Evolutionary conservation across 2,888 invertebrate genomes (phyloP).

Genomic region (Xylocampa areola): DNA sequence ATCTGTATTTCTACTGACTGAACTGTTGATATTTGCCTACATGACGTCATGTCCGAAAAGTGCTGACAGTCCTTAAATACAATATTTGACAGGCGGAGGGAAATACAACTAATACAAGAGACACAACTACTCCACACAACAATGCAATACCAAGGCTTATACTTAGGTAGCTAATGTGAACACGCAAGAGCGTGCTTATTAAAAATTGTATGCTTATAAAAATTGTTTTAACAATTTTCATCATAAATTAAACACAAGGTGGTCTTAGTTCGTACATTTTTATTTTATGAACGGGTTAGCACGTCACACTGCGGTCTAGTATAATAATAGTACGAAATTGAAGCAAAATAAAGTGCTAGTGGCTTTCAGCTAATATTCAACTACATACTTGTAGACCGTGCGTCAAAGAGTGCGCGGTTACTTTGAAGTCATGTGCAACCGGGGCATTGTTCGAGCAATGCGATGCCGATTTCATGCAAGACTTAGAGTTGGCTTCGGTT

Average conservation of each 20-base stretch:
- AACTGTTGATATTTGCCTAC: no score
- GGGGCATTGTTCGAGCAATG: conserved; percentile 25
- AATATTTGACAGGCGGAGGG: no score
- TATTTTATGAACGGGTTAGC: conserved; percentile 21
- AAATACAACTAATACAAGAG: no score
- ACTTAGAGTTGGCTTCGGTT: conserved; percentile 10
- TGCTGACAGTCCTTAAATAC: no score
- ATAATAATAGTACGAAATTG: conserved; percentile 54
- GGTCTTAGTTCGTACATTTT: not conserved
- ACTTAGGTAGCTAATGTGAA: conserved; percentile 5
- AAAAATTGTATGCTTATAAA: no score
- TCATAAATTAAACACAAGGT: conserved; percentile 11
- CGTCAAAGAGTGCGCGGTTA: conserved; percentile 66
- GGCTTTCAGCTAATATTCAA: conserved; percentile 55
- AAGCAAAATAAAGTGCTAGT: conserved; percentile 53
- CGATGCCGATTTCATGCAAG: conserved; percentile 24
- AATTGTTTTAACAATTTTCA: conserved; percentile 15
- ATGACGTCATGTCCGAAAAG: no score
- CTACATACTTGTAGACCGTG: conserved; percentile 54
- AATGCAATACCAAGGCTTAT: not conserved
- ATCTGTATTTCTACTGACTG: no score
- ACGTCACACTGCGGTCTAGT: conserved; percentile 40
- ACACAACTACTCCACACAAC: not conserved
- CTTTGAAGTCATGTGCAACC: conserved; percentile 70
- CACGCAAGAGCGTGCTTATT: conserved; percentile 12